Evolutionary conservation across 2,888 invertebrate genomes (phyloP).

Genomic region (Anorthoa munda): DNA sequence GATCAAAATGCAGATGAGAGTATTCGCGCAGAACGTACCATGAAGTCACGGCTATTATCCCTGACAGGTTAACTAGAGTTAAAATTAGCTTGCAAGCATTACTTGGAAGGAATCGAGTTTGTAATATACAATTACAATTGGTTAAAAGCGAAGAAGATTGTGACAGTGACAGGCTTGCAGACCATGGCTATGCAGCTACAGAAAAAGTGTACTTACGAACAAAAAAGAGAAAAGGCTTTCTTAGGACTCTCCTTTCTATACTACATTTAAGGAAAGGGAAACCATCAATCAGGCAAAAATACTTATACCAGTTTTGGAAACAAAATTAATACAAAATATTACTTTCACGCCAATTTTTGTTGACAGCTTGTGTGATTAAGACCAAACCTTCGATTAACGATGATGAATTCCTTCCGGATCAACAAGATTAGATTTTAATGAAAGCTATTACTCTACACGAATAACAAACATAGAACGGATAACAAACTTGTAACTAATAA

Average conservation of each 20-base stretch:
- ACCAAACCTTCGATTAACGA: conserved; percentile 57
- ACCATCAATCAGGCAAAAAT: conserved; percentile 45
- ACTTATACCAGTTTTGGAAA: conserved; percentile 41
- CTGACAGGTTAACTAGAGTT: conserved; percentile 54
- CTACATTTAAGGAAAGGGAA: conserved; percentile 44
- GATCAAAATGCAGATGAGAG: conserved; percentile 31
- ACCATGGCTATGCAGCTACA: conserved; percentile 3
- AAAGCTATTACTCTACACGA: conserved; percentile 31
- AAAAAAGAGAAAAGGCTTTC: conserved; percentile 38
- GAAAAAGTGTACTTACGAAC: conserved; percentile 20
- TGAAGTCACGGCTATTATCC: conserved; percentile 49
- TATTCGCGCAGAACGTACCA: conserved; percentile 24
- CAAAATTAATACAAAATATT: conserved; percentile 47
- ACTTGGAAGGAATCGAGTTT: conserved; percentile 39
- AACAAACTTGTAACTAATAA: too few relatives aligned
- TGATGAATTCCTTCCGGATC: conserved; percentile 68
- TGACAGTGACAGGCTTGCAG: conserved; percentile 45
- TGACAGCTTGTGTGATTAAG: conserved; percentile 52
- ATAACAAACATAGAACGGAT: conserved; percentile 10
- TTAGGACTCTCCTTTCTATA: conserved; percentile 38
- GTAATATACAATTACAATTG: conserved; percentile 44
- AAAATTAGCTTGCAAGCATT: conserved; percentile 40
- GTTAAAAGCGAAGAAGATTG: conserved; percentile 46
- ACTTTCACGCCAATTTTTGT: conserved; percentile 56
- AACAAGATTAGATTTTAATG: conserved; percentile 56